phyloP scores from a whole-genome alignment of 2,113 vertebrate genomes.

The Hystrix cristata region DNA sequence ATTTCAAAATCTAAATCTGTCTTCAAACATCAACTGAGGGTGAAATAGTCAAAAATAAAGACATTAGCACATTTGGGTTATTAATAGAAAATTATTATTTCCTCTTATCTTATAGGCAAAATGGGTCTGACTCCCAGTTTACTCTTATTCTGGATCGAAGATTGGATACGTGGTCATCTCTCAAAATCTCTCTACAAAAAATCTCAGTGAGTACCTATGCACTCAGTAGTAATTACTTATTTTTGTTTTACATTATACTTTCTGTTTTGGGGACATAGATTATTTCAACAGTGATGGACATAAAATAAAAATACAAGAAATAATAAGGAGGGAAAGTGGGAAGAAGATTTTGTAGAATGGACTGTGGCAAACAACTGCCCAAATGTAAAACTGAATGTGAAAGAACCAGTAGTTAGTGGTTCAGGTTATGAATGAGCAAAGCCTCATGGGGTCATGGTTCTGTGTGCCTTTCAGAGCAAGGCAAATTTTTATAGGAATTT shows the following conservation, averaged over 20 bases:
- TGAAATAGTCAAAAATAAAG: constrained; percentile 43
- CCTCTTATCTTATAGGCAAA: constrained; percentile 88
- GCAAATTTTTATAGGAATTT: constrained; percentile 19
- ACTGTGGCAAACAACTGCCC: background rate
- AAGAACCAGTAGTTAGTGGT: background rate
- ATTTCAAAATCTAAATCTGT: constrained; percentile 36
- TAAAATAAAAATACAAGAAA: background rate
- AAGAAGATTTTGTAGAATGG: background rate
- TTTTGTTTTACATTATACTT: constrained; percentile 58
- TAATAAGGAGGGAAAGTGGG: background rate
- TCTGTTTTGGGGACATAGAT: background rate
- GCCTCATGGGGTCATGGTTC: background rate
- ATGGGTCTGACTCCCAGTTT: constrained; percentile 94
- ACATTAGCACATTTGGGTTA: background rate
- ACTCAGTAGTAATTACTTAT: background rate
- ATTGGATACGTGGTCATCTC: constrained; percentile 96
- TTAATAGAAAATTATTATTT: constrained; percentile 42
- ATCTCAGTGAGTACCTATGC: constrained; percentile 92
- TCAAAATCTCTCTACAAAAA: constrained; percentile 95
- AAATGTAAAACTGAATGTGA: background rate
- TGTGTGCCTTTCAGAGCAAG: constrained; percentile 40
- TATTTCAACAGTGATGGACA: constrained; percentile 2
- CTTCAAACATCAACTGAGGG: constrained; percentile 51
- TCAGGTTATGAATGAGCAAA: constrained; percentile 41
- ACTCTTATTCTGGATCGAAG: constrained; percentile 97